These are phyloP conservation scores for Seriola rivoliana DNA, from an alignment of 2,113 vertebrate species.

Conservation along the genomic window DNA sequence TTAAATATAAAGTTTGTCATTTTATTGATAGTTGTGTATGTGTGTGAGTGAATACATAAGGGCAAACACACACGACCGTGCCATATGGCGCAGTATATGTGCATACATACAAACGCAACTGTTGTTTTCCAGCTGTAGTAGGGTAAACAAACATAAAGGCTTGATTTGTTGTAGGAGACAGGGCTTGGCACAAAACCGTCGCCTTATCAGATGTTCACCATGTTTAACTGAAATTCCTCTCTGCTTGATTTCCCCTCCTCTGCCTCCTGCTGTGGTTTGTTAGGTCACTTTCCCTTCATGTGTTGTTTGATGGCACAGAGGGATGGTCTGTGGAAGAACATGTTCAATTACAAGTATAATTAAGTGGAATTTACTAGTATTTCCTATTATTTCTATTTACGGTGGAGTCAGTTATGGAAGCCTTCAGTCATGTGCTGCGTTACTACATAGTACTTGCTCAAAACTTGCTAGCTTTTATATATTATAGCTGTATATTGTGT, in stretches of 20 bases:
- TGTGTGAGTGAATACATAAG: conserved; percentile 16
- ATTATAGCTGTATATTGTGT: too few relatives aligned
- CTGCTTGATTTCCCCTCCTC: neutral
- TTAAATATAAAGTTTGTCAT: conserved; percentile 69
- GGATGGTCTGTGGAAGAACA: too few relatives aligned
- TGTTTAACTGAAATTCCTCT: neutral
- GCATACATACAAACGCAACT: conserved; percentile 3
- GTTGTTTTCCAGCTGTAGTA: conserved; percentile 47
- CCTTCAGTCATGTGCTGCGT: neutral
- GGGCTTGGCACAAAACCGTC: conserved; percentile 2
- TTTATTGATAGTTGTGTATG: conserved; percentile 55
- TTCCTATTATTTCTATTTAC: neutral
- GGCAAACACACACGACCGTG: conserved; percentile 12
- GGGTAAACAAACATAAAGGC: conserved; percentile 56
- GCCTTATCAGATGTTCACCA: conserved; percentile 8
- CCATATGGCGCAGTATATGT: conserved; percentile 15
- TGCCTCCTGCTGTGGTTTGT: neutral
- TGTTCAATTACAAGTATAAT: neutral
- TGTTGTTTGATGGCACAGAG: neutral
- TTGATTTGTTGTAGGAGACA: conserved; percentile 12
- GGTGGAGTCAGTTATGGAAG: neutral
- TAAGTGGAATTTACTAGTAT: neutral
- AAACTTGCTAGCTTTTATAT: neutral
- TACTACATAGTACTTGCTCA: neutral
- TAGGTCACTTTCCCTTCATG: neutral